phyloP scores from a whole-genome alignment of 2,797 vertebrate species.

The Coranthus polyacanthus region DNA sequence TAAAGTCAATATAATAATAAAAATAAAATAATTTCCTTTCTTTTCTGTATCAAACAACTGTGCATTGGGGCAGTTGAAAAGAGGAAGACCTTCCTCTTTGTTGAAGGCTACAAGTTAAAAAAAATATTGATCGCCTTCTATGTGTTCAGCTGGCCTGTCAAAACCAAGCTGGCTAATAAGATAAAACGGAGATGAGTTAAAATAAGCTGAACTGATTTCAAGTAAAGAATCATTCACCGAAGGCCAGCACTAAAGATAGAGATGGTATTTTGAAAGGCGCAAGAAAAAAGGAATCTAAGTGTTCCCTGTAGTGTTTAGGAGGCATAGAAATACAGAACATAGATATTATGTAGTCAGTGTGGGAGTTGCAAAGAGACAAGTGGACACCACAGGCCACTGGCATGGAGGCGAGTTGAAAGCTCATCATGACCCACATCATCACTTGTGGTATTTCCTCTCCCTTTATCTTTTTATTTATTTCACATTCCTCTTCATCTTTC shows the following conservation, averaged over 20 bases:
- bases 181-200: conserved; percentile 14
- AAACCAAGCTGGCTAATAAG: conserved; percentile 5
- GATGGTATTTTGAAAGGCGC: conserved; percentile 4
- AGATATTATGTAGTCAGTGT: conserved; percentile 28
- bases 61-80: background rate
- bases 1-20: background rate
- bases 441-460: conserved; percentile 16
- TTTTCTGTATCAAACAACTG: no score
- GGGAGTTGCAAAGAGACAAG: conserved; percentile 19
- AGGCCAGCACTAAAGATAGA: background rate
- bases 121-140: conserved; percentile 11
- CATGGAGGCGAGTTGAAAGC: conserved; percentile 25
- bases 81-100: background rate
- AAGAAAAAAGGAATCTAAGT: conserved; percentile 5
- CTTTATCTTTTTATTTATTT: conserved; percentile 17
- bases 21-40: no score
- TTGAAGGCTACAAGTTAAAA: no score
- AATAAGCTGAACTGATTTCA: conserved; percentile 25
- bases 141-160: background rate
- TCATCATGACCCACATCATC: background rate
- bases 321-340: conserved; percentile 10
- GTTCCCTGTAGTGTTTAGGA: no score
- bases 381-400: conserved; percentile 25
- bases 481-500: conserved; percentile 20
- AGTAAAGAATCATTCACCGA: conserved; percentile 9